Conservation (phyloP, 1,140 invertebrate genomes). For the Halictus rubicundus region DNA sequence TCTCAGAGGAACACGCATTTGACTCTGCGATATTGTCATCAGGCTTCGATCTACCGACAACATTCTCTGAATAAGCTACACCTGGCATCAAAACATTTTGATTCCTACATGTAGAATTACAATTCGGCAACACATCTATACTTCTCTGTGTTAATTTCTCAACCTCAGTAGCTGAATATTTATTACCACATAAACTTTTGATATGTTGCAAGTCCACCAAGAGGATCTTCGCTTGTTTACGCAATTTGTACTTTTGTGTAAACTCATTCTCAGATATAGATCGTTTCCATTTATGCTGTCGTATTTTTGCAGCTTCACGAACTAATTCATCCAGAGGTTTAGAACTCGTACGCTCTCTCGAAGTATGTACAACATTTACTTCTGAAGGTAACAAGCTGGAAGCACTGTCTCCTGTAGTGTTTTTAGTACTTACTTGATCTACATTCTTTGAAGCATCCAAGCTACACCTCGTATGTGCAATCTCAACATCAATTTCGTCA, state of each 20-base stretch:
- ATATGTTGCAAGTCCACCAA: conserved; percentile 59
- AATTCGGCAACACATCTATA: conserved; percentile 40
- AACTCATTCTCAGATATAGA: not conserved
- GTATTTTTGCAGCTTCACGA: not conserved
- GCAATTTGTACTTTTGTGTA: conserved; percentile 18
- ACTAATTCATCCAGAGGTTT: not conserved
- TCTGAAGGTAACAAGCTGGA: not conserved
- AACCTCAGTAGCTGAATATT: conserved; percentile 53
- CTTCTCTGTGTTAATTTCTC: conserved; percentile 46
- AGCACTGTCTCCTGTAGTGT: not conserved
- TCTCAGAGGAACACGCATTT: too few relatives aligned
- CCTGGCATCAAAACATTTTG: too few relatives aligned
- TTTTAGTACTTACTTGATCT: not conserved
- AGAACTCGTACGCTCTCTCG: not conserved
- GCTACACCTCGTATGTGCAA: conserved; percentile 14
- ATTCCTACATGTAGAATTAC: not conserved
- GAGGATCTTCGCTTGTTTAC: conserved; percentile 24
- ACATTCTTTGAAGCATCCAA: not conserved
- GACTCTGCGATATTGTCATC: too few relatives aligned
- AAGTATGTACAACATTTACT: not conserved
- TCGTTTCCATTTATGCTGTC: not conserved
- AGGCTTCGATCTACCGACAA: not conserved
- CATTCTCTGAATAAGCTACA: too few relatives aligned
- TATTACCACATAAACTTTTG: conserved; percentile 8
- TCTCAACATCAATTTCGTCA: not conserved